phyloP scores from a whole-genome alignment of 2,797 vertebrate genomes.

The Kryptolebias ocellatus region DNA sequence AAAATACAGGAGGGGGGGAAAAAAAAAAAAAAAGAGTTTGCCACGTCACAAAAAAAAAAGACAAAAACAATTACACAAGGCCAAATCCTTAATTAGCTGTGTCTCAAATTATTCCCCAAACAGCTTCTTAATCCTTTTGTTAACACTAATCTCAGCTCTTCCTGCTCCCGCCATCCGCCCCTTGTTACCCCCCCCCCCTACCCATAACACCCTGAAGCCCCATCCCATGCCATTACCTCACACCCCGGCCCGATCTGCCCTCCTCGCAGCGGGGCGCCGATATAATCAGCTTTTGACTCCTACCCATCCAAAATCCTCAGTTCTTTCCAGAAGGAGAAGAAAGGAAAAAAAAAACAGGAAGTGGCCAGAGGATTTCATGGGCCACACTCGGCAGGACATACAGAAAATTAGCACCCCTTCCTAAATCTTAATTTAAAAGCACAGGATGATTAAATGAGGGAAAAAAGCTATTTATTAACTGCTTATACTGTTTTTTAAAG shows the following conservation, averaged over 20 bases:
- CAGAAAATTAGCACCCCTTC: slow-evolving; percentile 59
- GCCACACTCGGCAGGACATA: slow-evolving; percentile 64
- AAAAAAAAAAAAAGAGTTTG: slow-evolving; percentile 6
- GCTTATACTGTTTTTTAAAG: no score
- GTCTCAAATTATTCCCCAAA: slow-evolving; percentile 69
- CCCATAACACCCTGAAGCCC: slow-evolving; percentile 56
- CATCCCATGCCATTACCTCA: slow-evolving; percentile 46
- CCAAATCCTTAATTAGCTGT: slow-evolving; percentile 72
- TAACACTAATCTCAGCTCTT: slow-evolving; percentile 70
- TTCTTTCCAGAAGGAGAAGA: slow-evolving; percentile 69
- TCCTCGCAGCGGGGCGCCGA: slow-evolving; percentile 64
- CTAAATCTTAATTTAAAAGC: slow-evolving; percentile 30
- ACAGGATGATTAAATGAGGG: no score
- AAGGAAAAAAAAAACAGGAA: slow-evolving; percentile 61
- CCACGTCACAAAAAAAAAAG: slow-evolving; percentile 32
- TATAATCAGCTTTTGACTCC: slow-evolving; percentile 77
- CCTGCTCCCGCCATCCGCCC: slow-evolving; percentile 42
- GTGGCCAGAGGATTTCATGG: slow-evolving; percentile 59
- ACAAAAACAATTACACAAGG: slow-evolving; percentile 42
- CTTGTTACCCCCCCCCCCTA: slow-evolving; percentile 42
- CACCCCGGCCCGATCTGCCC: slow-evolving; percentile 50
- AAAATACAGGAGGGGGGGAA: no score
- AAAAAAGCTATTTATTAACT: no score
- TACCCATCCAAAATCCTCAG: slow-evolving; percentile 58
- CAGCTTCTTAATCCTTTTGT: slow-evolving; percentile 74